phyloP scores from a whole-genome alignment of 1,140 invertebrate species.

The Drepana arcuata region DNA sequence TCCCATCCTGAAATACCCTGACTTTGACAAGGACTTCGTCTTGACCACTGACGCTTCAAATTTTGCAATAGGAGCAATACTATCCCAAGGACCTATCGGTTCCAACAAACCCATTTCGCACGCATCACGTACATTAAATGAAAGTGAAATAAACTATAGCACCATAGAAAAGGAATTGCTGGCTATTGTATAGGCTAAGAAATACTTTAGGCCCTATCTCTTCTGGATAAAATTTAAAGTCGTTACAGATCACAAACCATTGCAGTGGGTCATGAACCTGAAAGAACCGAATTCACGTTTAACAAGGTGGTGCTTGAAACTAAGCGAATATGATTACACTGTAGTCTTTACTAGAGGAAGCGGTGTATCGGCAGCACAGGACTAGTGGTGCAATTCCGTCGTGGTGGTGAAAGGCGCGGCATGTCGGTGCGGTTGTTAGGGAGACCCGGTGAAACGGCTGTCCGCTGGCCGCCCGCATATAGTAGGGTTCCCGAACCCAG shows the following conservation, averaged over 20 bases:
- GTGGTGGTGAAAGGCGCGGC: no score
- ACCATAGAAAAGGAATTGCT: not conserved
- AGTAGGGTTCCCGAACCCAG: no score
- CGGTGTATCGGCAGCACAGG: no score
- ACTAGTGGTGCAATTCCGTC: no score
- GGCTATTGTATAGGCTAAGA: not conserved
- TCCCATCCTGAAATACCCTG: no score
- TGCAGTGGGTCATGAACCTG: not conserved
- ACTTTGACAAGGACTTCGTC: no score
- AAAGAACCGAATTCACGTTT: slow-evolving; percentile 4
- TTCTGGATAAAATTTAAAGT: not conserved
- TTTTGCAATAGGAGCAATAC: not conserved
- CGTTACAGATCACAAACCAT: not conserved
- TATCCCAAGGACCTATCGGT: not conserved
- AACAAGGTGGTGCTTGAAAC: slow-evolving; percentile 10
- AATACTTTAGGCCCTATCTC: not conserved
- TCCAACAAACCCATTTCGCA: not conserved
- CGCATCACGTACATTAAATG: not conserved
- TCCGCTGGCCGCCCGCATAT: no score
- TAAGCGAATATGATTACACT: slow-evolving; percentile 14
- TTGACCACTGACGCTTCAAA: not conserved
- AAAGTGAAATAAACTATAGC: not conserved
- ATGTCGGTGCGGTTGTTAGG: no score
- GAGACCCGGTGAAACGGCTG: no score
- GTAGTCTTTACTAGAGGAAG: no score